Base-by-base conservation (phyloP, 2,888 invertebrate genomes). In the Chironomus tentans region DNA sequence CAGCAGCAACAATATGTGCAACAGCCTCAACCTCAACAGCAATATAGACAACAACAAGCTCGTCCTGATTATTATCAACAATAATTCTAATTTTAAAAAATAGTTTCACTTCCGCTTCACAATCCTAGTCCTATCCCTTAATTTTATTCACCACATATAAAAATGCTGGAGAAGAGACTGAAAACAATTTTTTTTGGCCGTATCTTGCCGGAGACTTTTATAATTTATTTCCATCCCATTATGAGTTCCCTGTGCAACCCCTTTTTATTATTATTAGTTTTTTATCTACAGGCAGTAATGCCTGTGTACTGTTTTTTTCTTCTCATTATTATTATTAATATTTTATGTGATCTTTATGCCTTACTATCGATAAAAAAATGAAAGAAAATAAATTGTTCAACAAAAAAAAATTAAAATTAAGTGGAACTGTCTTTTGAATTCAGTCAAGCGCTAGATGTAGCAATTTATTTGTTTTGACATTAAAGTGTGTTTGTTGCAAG, bases 1-100 rank as follows among this genome's bases (percentile, higher is more conserved):
- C 83, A 81, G 77, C 81, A 78, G 69, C 82, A 79, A 77, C 78
- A 75, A 22, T 77, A 78, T 70, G 78, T 68, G 71, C 81, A 81
- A 78, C 77, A 78, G 76, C 80, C 28, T 15, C 75, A 68, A 21
- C 80, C 28, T 15, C 75, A 68, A 21, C 74, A 74, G 12, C 12
- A 24, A 6, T 28, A 28, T 5, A 12, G 12, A 38, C 72, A 74
- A n/a, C 72, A 71, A 22, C 71, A 71, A 56, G 22, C 50, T 56
- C 72, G 68, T 61, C 68, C 65, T 13, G 73, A 74, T 6, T 74
- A 74, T 46, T 74, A 74, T 46, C 65, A 74, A 68, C 74, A 74
- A 47, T 68, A 68, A 74, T 22, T 15, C 13, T 56, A 15, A n/a
- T 50, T 15, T 38, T 28, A n/a, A n/a, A 13, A 10, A 48, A n/a